Evolutionary conservation across 1,140 invertebrate species (phyloP), one percentile per base, ranked within the genome.

Genomic region (Olivierus martensii): DNA sequence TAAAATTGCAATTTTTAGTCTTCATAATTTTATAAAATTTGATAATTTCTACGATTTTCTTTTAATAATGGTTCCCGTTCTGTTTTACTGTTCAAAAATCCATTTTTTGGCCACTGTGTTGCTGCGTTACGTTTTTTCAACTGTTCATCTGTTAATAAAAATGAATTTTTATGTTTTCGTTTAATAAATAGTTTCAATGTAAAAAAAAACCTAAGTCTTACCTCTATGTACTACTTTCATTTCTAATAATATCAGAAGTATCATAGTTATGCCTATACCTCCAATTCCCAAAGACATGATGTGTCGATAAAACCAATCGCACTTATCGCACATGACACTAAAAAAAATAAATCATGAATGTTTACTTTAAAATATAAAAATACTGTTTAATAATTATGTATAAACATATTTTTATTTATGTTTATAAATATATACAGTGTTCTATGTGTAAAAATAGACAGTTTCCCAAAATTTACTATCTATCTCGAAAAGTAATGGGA

Each of bases 251-350:
- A 39, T 51, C 7, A 44, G 38, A 14, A 45, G 38, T 6, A 51
- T 7, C 9, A 56, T 18, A 12, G 45, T 43, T 18, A 43, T 44
- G 4, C 22, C 45, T 9, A 42, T 46, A 18, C 54, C 42, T 15
- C 49, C 54, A 14, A 56, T 37, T 18, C 54, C 54, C 10, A 47
- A 47, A 36, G 49, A 51, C 22, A 56, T 35, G 3, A 52, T 44
- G 12, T 56, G 17, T 38, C 19, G 36, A n/a, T 56, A 56, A 39
- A 52, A 56, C 54, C 54, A 56, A 12, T 51, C 49, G 36, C 54
- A 56, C 0, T 56, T 38, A 3, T 48, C 6, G 19, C 54, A 56
- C 2, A 14, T 14, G 3, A 48, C n/a, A 2, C 54, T 56, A 28
- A 0, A 48, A 28, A 48, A 48, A 41, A 37, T 9, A n/a, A n/a